A percentile compares a stretch with the other conserved stretches of the same genome.
Evolutionary conservation across 2,113 vertebrate species (phyloP).

Genomic region (Ochotona princeps): DNA sequence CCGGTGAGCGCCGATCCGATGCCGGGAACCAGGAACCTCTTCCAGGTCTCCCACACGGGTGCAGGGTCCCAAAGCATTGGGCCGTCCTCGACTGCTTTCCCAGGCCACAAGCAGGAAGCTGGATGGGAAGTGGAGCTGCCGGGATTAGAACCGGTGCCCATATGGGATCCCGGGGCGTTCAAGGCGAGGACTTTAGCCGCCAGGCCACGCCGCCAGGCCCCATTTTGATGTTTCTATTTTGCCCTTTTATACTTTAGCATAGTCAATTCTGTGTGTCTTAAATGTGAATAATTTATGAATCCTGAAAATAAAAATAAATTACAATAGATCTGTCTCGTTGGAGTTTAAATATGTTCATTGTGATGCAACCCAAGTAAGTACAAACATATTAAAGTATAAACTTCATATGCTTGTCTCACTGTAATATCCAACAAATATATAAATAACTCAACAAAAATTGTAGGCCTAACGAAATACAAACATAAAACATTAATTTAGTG

Average conservation of each 20-base stretch:
- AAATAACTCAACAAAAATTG: constrained; percentile 55
- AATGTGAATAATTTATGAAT: background rate
- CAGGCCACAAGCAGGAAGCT: too few relatives aligned
- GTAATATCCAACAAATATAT: constrained; percentile 52
- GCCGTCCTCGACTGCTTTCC: too few relatives aligned
- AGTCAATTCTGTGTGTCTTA: background rate
- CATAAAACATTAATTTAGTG: constrained; percentile 47
- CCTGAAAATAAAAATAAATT: constrained; percentile 46
- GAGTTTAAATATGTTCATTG: constrained; percentile 53
- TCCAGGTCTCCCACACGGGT: too few relatives aligned
- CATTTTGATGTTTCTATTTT: background rate
- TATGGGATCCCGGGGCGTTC: too few relatives aligned
- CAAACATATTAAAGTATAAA: constrained; percentile 1
- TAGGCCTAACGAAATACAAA: constrained; percentile 3
- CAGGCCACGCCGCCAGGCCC: too few relatives aligned
- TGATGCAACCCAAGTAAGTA: background rate
- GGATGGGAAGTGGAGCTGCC: too few relatives aligned
- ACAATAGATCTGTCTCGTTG: background rate
- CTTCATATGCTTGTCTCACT: background rate
- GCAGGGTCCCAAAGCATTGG: too few relatives aligned
- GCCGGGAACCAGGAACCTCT: too few relatives aligned
- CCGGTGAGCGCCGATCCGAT: too few relatives aligned
- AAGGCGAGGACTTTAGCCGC: too few relatives aligned
- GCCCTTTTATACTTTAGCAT: background rate
- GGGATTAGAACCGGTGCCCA: too few relatives aligned